Conservation (phyloP, 2,113 vertebrate genomes). For the Apistogramma diplotaenia region DNA sequence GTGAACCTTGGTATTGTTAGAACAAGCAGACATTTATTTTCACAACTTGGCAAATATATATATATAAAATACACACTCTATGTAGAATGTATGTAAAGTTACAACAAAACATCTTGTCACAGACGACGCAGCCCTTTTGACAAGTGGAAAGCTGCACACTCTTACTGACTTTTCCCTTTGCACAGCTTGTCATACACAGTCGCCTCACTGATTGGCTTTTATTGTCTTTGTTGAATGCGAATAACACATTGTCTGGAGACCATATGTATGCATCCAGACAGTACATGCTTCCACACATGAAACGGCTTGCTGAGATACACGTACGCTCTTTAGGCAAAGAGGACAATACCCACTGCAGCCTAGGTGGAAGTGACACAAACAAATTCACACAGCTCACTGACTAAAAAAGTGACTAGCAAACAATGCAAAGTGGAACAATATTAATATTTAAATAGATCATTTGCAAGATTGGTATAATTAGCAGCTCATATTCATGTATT, state of each 20-base stretch:
- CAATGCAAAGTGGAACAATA: conserved; percentile 75
- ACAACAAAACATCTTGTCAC: not conserved
- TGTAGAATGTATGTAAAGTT: not conserved
- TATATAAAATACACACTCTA: not conserved
- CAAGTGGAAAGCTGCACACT: not conserved
- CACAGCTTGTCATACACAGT: conserved; percentile 34
- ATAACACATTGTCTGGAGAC: conserved; percentile 45
- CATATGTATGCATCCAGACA: conserved; percentile 30
- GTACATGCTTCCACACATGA: conserved; percentile 47
- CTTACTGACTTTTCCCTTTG: conserved; percentile 12
- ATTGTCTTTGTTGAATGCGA: conserved; percentile 42
- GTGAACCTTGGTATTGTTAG: not conserved
- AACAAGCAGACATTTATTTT: not conserved
- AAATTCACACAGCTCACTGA: conserved; percentile 62
- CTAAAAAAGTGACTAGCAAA: conserved; percentile 70
- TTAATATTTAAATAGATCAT: conserved; percentile 81
- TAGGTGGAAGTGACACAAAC: conserved; percentile 71
- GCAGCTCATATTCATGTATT: conserved; percentile 79
- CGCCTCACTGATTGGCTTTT: conserved; percentile 49
- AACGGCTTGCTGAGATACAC: conserved; percentile 33
- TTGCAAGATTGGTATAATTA: conserved; percentile 82
- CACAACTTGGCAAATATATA: not conserved
- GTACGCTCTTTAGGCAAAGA: conserved; percentile 22
- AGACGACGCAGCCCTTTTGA: conserved; percentile 15
- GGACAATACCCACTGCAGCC: conserved; percentile 58